phyloP scores from a whole-genome alignment of 2,888 invertebrate species.

The Leptinotarsa peninsularis region DNA sequence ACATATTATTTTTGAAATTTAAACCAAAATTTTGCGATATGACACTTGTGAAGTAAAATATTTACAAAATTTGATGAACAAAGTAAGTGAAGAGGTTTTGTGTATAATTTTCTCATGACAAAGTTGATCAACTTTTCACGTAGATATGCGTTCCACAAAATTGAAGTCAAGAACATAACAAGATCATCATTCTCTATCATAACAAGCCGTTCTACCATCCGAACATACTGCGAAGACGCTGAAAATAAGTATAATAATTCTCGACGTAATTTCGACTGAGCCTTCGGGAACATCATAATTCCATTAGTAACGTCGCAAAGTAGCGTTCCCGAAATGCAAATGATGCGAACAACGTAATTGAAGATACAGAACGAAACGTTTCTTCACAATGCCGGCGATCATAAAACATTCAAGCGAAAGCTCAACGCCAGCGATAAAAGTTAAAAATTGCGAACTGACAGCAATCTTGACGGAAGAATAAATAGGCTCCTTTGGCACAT shows the following conservation, averaged over 20 bases:
- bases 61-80: no score
- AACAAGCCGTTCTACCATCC: no score
- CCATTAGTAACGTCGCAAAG: not conserved
- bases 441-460: constrained; percentile 21
- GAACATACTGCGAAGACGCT: no score
- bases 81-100: no score
- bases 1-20: no score
- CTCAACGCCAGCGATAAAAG: constrained; percentile 10
- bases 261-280: not conserved
- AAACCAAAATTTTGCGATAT: no score
- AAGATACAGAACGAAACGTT: constrained; percentile 7
- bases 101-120: no score
- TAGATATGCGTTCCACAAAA: no score
- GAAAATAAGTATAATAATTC: not conserved
- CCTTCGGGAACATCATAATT: constrained; percentile 5
- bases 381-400: not conserved
- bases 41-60: no score
- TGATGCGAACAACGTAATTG: not conserved
- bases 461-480: constrained; percentile 6
- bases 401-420: constrained; percentile 4
- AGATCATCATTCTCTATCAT: no score
- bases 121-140: no score
- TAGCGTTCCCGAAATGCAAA: not conserved
- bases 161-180: no score
- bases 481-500: constrained; percentile 20